Evolutionary conservation across 1,140 invertebrate species (phyloP), one percentile per base, ranked within the genome.

Genomic region (Contarinia nasturtii): DNA sequence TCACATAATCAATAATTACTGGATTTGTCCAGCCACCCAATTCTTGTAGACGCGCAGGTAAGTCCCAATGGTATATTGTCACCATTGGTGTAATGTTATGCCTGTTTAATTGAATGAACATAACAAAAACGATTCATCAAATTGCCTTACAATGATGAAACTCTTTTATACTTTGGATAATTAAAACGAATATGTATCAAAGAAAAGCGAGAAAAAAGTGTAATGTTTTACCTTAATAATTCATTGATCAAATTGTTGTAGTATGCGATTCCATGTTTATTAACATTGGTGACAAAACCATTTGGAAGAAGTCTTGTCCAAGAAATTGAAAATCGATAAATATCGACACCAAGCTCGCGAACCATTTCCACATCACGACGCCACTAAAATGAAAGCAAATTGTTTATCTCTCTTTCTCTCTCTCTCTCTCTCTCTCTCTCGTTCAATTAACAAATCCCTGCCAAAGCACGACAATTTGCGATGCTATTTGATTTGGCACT

Each of bases 311-410:
- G 65, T 21, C 80, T 57, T 0, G 78, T 60, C 79, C 80, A 82
- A 1, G 76, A 73, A 50, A 82, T 67, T 0, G 79, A 82, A 58
- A 82, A 81, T n/a, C 80, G 67, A 55, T 82, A 82, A 44, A 73
- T 64, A 48, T 72, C 60, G 0, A 74, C 73, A 18, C 71, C 70
- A 7, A 74, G 53, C 44, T 72, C 67, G 38, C 61, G 63, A 0
- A 72, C 61, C 70, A 75, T 71, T 59, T 74, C 62, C 2, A 67
- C 68, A 52, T 75, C 72, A 38, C 69, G 63, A 37, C 69, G 70
- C 58, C 65, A 69, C 61, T 64, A 36, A 18, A 51, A 48, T 33
- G 12, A 37, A 43, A 37, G 33, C n/a, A n/a, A n/a, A n/a, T n/a
- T n/a, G n/a, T n/a, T n/a, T n/a, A n/a, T n/a, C n/a, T n/a, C n/a